Base-by-base conservation (phyloP, 2,797 vertebrate species). In the Neostethus bicornis region DNA sequence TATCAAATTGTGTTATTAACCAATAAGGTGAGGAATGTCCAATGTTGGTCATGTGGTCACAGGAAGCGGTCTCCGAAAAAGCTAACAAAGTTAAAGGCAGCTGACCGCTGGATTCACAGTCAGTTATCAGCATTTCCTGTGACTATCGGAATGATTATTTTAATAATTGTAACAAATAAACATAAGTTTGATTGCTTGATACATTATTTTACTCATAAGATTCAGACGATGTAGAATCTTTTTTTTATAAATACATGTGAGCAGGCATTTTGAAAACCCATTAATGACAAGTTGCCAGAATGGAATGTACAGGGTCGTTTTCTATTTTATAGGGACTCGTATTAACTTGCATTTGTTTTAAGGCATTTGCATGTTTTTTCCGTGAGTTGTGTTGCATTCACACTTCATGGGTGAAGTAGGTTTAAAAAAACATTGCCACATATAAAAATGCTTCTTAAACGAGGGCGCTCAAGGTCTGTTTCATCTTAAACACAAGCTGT, bases 11-110 rank as follows among this genome's bases (percentile, higher is more conserved):
- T 7, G 26, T 24, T 9, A 16, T 51, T 51, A 51, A 28, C 23
- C 34, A 39, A 28, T 51, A n/a, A 39, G 23, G 4, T 11, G 41
- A 52, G 21, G 48, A n/a, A 35, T 16, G 48, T 24, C 16, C 52
- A 41, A 52, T 41, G 35, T 17, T 5, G 4, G 14, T 41, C 50
- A 41, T 41, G 50, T 39, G 50, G 50, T 52, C 24, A 32, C 50
- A 13, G 16, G 16, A 26, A 28, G 24, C 6, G 5, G 16, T 13
- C 24, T 50, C 21, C 28, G 23, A 28, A 26, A 25, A 39, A 19
- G 20, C 23, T 25, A 14, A 29, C 23, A 16, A 41, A 17, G 16
- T 52, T 41, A 28, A 52, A 14, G 29, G 16, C 16, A 20, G 37
- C 23, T 17, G 34, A 13, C n/a, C 26, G 49, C 25, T 52, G 17